Conservation (phyloP, 2,113 vertebrate species). For the Eleginops maclovinus region DNA sequence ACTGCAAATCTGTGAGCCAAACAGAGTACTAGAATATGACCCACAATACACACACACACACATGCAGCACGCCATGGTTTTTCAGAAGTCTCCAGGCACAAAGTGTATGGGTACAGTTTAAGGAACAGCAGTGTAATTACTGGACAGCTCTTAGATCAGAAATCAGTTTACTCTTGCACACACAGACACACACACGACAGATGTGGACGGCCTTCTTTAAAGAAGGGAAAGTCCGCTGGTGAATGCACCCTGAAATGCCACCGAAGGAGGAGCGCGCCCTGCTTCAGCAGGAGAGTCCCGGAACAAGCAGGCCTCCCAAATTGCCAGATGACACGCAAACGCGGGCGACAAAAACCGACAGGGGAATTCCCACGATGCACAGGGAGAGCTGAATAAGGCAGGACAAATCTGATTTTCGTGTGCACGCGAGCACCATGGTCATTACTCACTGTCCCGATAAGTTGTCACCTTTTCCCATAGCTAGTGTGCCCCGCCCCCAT, state of each 20-base stretch:
- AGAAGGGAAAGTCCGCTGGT: conserved; percentile 43
- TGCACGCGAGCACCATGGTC: not conserved
- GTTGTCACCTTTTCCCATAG: not conserved
- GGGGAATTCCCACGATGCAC: conserved; percentile 36
- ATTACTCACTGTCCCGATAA: not conserved
- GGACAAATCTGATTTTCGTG: not conserved
- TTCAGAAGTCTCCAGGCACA: conserved; percentile 38
- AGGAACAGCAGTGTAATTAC: conserved; percentile 38
- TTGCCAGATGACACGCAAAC: conserved; percentile 5
- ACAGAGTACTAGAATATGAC: conserved; percentile 18
- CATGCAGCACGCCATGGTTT: not conserved
- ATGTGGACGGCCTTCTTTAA: too few relatives aligned
- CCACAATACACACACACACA: conserved; percentile 18
- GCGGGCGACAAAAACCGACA: not conserved
- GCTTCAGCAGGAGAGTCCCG: too few relatives aligned
- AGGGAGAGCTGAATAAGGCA: not conserved
- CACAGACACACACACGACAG: not conserved
- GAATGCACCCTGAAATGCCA: conserved; percentile 7
- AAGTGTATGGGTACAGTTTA: conserved; percentile 58
- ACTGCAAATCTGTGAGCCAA: conserved; percentile 8
- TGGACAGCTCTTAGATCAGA: conserved; percentile 42
- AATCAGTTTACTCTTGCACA: conserved; percentile 28
- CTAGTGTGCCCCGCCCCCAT: too few relatives aligned
- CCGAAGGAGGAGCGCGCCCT: not conserved
- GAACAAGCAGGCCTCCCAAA: conserved; percentile 24